phyloP scores from a whole-genome alignment of 2,113 vertebrate genomes.

The Aptenodytes forsteri region DNA sequence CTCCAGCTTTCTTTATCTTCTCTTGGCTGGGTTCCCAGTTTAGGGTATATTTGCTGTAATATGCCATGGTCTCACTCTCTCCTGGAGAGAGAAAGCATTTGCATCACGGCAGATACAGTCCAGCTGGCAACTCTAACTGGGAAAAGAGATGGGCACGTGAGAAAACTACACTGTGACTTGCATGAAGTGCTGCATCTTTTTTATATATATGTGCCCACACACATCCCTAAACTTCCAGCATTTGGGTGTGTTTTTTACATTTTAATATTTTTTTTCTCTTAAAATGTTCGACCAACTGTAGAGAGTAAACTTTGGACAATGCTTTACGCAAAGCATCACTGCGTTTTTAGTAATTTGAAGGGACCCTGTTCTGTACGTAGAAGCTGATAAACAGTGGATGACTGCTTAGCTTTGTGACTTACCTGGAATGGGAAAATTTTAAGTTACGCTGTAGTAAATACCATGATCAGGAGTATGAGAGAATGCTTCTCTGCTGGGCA shows the following conservation, averaged over 20 bases:
- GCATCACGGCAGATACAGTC: neutral
- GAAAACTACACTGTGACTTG: neutral
- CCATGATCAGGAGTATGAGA: neutral
- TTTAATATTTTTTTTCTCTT: neutral
- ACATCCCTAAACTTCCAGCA: neutral
- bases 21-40: neutral
- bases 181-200: neutral
- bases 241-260: neutral
- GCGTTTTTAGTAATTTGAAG: neutral
- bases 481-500: neutral
- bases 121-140: neutral
- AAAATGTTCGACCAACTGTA: neutral
- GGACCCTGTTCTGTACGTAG: neutral
- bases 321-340: neutral
- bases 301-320: neutral
- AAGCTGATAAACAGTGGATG: neutral
- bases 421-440: neutral
- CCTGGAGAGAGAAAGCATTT: neutral
- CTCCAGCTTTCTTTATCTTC: neutral
- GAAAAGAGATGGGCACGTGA: neutral
- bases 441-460: neutral
- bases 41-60: neutral
- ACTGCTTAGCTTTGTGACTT: neutral
- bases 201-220: fast-evolving
- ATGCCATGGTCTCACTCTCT: neutral